These are phyloP conservation scores for Seriola dumerili DNA, from an alignment of 2,113 vertebrate genomes.

Conservation along the genomic window DNA sequence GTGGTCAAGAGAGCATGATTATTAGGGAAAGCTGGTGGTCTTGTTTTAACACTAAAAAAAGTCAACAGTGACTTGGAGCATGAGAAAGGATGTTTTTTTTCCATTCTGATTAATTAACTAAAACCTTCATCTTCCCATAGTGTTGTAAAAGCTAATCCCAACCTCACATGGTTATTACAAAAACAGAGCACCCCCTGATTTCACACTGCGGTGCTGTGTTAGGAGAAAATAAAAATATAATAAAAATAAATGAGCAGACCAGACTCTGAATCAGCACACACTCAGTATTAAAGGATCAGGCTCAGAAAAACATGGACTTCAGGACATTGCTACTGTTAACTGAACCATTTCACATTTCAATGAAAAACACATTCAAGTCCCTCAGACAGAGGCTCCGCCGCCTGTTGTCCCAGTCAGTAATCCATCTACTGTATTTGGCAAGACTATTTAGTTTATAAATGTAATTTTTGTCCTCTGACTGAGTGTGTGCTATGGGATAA, in stretches of 20 bases:
- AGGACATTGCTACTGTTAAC: too few species aligned
- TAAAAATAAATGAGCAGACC: background rate
- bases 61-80: too few species aligned
- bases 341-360: too few species aligned
- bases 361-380: too few species aligned
- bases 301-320: background rate
- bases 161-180: background rate
- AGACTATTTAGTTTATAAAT: background rate
- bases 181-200: background rate
- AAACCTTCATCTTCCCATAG: background rate
- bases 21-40: background rate
- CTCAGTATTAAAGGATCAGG: background rate
- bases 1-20: background rate
- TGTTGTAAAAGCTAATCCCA: background rate
- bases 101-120: background rate
- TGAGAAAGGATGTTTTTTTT: too few species aligned
- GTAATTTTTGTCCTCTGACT: background rate
- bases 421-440: background rate
- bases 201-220: background rate
- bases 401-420: background rate
- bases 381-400: background rate
- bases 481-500: background rate
- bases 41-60: background rate
- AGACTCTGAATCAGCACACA: background rate
- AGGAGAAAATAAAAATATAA: background rate